These are phyloP conservation scores for Smithornis capensis DNA, from an alignment of 2,113 vertebrate species.

Conservation along the genomic window DNA sequence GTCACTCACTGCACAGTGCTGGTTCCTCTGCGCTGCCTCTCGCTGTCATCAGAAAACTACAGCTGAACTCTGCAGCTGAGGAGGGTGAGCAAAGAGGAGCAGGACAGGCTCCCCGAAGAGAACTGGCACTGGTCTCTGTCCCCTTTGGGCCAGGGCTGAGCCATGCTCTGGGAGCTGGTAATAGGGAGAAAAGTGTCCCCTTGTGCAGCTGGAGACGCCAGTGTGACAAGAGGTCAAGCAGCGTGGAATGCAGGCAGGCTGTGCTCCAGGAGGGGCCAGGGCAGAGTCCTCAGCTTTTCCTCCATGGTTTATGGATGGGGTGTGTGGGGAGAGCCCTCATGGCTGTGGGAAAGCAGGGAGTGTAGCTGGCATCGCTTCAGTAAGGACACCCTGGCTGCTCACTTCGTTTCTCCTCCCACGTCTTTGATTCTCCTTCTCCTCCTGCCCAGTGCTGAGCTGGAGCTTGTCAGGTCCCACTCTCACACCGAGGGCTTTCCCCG, in stretches of 20 bases:
- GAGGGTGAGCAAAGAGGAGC: background rate
- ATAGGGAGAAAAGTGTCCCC: background rate
- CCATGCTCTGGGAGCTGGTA: background rate
- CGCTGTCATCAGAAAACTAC: background rate
- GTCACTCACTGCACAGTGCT: background rate
- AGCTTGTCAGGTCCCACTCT: background rate
- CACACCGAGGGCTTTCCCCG: background rate
- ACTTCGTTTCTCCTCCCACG: background rate
- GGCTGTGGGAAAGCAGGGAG: background rate
- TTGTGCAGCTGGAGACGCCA: background rate
- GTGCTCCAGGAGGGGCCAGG: background rate
- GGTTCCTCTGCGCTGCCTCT: background rate
- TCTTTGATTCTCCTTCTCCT: slow-evolving; percentile 32
- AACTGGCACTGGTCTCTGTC: background rate
- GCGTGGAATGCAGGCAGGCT: background rate
- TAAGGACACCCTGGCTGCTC: background rate
- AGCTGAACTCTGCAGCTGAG: background rate
- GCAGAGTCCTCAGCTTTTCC: background rate
- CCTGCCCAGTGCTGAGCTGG: slow-evolving; percentile 1
- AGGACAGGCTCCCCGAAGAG: background rate
- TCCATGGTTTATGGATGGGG: fast-evolving
- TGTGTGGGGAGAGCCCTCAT: background rate
- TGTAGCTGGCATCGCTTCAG: background rate
- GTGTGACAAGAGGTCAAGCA: background rate
- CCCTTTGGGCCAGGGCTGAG: background rate